phyloP scores from a whole-genome alignment of 64 coral and sea anemone species.

The Dendrophyllia cribrosa region DNA sequence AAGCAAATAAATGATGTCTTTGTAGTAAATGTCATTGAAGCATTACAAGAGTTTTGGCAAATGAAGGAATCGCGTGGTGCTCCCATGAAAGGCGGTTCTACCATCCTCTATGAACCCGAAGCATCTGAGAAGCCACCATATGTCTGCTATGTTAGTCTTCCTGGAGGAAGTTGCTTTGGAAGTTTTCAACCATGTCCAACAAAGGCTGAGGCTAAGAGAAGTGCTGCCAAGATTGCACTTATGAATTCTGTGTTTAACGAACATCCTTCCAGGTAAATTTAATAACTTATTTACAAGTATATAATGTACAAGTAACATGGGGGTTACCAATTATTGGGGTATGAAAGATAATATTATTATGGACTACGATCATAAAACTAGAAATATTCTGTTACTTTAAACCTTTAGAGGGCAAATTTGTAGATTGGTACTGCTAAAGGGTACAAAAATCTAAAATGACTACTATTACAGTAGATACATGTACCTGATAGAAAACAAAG shows the following conservation, averaged over 20 bases:
- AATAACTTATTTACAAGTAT: neutral
- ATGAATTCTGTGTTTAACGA: constrained; percentile 98
- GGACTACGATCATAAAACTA: too few relatives aligned
- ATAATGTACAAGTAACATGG: neutral
- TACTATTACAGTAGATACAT: too few relatives aligned
- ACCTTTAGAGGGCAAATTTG: too few relatives aligned
- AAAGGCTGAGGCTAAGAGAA: constrained; percentile 88
- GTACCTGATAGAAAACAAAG: too few relatives aligned
- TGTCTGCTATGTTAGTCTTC: constrained; percentile 91
- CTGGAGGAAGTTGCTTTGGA: constrained; percentile 91
- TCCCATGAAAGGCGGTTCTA: constrained; percentile 18
- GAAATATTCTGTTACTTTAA: too few relatives aligned
- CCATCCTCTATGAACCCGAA: constrained; percentile 84
- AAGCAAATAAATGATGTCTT: too few relatives aligned
- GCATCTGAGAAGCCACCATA: constrained; percentile 83
- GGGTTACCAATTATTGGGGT: too few relatives aligned
- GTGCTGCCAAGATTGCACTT: constrained; percentile 91
- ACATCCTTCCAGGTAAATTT: constrained; percentile 85
- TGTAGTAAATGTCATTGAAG: constrained; percentile 91
- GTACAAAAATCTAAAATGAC: too few relatives aligned
- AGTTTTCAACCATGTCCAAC: constrained; percentile 94
- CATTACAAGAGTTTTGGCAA: constrained; percentile 94
- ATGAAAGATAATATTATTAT: too few relatives aligned
- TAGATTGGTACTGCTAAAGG: too few relatives aligned
- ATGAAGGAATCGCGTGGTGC: constrained; percentile 81